Conservation (phyloP, 64 coral and sea anemone genomes). For the Orbicella faveolata region DNA sequence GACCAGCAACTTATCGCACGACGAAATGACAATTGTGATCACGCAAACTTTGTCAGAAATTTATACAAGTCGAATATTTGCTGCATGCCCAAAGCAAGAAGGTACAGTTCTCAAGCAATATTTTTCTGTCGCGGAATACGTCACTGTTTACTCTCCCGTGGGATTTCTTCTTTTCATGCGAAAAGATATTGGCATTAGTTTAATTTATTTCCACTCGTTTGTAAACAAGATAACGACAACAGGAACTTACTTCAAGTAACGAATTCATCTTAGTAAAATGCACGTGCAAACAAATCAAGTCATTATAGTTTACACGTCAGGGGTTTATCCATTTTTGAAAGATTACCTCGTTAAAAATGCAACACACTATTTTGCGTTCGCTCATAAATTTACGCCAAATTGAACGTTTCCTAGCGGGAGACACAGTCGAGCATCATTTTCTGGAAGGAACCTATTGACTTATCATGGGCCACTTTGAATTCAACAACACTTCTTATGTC, state of each 20-base stretch:
- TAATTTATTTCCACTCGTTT: neutral
- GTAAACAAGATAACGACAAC: neutral
- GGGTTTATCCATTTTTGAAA: neutral
- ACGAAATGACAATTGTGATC: too few species aligned
- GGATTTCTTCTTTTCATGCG: neutral
- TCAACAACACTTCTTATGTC: neutral
- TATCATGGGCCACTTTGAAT: neutral
- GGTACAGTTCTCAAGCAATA: too few species aligned
- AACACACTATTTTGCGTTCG: neutral
- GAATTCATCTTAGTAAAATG: neutral
- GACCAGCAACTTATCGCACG: too few species aligned
- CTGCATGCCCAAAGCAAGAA: too few species aligned
- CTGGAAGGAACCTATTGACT: neutral
- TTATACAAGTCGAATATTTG: too few species aligned
- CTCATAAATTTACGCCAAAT: neutral
- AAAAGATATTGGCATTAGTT: neutral
- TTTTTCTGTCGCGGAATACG: too few species aligned
- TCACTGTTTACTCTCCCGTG: neutral
- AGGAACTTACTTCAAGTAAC: neutral
- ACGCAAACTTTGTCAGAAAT: too few species aligned
- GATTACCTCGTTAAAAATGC: neutral
- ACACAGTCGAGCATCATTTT: neutral
- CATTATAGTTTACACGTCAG: neutral
- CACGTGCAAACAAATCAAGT: conserved; percentile 3
- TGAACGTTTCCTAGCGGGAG: neutral